Evolutionary conservation across 1,140 invertebrate species (phyloP), one percentile per base, ranked within the genome.

Genomic region (Papilio polytes): DNA sequence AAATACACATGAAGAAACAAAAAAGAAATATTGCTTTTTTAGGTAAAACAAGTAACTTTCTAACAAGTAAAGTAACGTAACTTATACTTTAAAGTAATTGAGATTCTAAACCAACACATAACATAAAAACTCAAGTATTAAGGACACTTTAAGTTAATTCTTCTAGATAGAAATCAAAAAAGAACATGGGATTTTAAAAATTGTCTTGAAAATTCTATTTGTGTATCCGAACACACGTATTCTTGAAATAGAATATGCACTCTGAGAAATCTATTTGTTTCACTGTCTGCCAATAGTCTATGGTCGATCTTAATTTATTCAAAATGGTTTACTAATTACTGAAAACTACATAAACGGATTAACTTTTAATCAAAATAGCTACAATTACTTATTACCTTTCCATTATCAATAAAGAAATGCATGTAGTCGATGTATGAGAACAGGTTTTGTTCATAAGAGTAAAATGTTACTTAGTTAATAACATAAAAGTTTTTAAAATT

Each of bases 251-350:
- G 77, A 66, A 70, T 31, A 70, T 70, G 26, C n/a, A 76, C 77
- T 78, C 53, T 78, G 77, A 78, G 77, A 78, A 63, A 20, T 78
- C 77, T 78, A 59, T 78, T 78, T 78, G 56, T 78, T 78, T 51
- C 77, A 78, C 41, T n/a, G 53, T 78, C 41, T 66, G 56, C 36
- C 31, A 48, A 80, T 83, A 78, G 82, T 83, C 82, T 83, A 83
- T 83, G 82, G 46, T 73, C 56, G 31, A 83, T 80, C 59, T 73
- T 80, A 82, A 82, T 82, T 82, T 82, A 82, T 80, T 78, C 78
- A 80, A 82, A 44, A 82, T 82, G 81, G 81, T 78, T 66, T 63
- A 31, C 20, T 36, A 78, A 78, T 31, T 70, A 70, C 13, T n/a
- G 53, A 56, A 18, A 56, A 56, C 31, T 31, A 31, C 10, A 1